Evolutionary conservation across 2,113 vertebrate species (phyloP).

Genomic region (Calypte anna): DNA sequence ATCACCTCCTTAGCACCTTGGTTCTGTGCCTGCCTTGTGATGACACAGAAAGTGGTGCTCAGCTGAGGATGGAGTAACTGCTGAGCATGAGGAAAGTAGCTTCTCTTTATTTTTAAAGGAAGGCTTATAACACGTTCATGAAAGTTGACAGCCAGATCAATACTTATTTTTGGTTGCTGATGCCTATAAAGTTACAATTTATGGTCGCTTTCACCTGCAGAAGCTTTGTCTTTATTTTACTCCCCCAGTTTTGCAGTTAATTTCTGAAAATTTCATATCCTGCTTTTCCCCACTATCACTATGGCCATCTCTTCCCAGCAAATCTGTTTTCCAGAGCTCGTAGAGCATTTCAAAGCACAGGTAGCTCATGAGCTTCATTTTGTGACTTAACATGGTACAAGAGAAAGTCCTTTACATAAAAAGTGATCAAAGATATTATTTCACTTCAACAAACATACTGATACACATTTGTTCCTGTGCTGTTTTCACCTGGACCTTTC

Average conservation of each 20-base stretch:
- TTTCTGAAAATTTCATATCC: neutral
- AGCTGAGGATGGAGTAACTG: neutral
- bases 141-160: neutral
- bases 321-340: neutral
- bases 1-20: neutral
- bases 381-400: neutral
- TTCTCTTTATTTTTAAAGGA: neutral
- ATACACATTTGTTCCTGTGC: neutral
- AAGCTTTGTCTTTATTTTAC: neutral
- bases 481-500: neutral
- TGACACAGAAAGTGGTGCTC: neutral
- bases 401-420: neutral
- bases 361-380: neutral
- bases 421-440: neutral
- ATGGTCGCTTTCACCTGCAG: neutral
- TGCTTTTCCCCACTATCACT: neutral
- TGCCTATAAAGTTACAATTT: neutral
- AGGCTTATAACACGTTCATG: neutral
- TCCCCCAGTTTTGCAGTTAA: neutral
- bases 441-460: neutral
- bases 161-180: conserved; percentile 20
- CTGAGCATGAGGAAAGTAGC: neutral
- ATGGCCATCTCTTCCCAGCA: neutral
- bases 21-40: neutral
- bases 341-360: neutral